Percentiles rank a stretch among this genome's conserved stretches.
These are phyloP conservation scores for Cryptomyrus ogoouensis DNA, from an alignment of 2,113 vertebrate species.

Conservation along the genomic window DNA sequence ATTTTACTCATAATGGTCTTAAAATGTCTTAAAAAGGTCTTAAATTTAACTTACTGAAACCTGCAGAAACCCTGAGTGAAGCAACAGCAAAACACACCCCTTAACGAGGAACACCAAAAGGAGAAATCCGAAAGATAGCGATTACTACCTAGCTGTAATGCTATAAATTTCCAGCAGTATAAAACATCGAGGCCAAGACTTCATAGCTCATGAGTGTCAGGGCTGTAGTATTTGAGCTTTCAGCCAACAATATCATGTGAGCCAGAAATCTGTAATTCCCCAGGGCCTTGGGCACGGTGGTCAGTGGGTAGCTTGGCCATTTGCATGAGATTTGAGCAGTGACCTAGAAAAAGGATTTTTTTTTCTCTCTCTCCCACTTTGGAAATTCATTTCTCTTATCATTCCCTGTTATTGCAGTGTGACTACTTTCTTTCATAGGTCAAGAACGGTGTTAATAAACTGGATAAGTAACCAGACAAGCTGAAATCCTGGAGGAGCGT, in stretches of 20 bases:
- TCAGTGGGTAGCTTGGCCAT: neutral
- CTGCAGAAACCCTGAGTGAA: too few species aligned
- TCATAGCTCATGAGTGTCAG: neutral
- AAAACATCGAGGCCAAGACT: neutral
- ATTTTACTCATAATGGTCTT: too few species aligned
- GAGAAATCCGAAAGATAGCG: neutral
- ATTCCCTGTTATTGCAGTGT: neutral
- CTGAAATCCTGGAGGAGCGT: neutral
- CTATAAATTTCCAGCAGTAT: neutral
- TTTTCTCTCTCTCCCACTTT: neutral
- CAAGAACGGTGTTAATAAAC: neutral
- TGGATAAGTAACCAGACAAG: neutral
- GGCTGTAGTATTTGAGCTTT: neutral
- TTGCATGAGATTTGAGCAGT: neutral
- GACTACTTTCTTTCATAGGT: neutral
- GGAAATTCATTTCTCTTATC: neutral
- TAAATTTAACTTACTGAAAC: too few species aligned
- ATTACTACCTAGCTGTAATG: neutral
- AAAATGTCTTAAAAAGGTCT: too few species aligned
- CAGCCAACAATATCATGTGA: neutral
- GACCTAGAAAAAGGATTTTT: neutral
- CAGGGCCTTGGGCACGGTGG: neutral
- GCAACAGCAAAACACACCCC: neutral
- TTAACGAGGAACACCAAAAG: neutral
- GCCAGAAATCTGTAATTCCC: neutral